Conservation (phyloP, 2,797 vertebrate species). For the Gallinago stenura region DNA sequence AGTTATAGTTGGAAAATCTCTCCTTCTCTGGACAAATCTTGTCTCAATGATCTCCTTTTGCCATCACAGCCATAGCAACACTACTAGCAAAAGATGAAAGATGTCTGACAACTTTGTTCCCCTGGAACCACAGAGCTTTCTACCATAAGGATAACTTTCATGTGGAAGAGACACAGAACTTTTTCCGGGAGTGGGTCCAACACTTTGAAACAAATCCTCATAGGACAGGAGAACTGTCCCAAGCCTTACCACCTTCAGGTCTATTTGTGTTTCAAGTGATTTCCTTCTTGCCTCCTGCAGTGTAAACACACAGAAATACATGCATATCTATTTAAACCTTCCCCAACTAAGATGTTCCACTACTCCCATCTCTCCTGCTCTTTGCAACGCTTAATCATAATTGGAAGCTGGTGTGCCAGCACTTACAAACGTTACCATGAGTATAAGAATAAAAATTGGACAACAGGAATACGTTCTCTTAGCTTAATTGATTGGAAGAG, state of each 20-base stretch:
- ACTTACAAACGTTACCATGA: not conserved
- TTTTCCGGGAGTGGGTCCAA: slow-evolving; percentile 49
- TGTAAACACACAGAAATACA: not conserved
- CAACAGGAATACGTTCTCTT: not conserved
- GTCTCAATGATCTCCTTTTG: slow-evolving; percentile 52
- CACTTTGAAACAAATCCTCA: slow-evolving; percentile 59
- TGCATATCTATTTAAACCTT: slow-evolving; percentile 36
- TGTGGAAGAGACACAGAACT: slow-evolving; percentile 41
- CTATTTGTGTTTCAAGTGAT: slow-evolving; percentile 11
- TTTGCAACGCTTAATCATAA: slow-evolving; percentile 41
- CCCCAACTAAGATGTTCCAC: slow-evolving; percentile 21
- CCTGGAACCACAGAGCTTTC: slow-evolving; percentile 46
- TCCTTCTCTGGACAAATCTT: slow-evolving; percentile 10
- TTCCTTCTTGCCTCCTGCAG: slow-evolving; percentile 49
- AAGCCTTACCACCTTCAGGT: slow-evolving; percentile 45
- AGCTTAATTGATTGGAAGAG: not conserved
- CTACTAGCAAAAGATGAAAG: slow-evolving; percentile 49
- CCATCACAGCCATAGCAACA: slow-evolving; percentile 39
- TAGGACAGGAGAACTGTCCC: slow-evolving; percentile 12
- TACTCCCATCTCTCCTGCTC: not conserved
- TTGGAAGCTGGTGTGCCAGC: not conserved
- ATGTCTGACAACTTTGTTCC: slow-evolving; percentile 57
- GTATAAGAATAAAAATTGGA: not conserved
- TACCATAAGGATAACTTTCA: slow-evolving; percentile 51
- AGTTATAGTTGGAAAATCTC: slow-evolving; percentile 48